Conservation (phyloP, 23 tunicate species). For the Corella eumyota region DNA sequence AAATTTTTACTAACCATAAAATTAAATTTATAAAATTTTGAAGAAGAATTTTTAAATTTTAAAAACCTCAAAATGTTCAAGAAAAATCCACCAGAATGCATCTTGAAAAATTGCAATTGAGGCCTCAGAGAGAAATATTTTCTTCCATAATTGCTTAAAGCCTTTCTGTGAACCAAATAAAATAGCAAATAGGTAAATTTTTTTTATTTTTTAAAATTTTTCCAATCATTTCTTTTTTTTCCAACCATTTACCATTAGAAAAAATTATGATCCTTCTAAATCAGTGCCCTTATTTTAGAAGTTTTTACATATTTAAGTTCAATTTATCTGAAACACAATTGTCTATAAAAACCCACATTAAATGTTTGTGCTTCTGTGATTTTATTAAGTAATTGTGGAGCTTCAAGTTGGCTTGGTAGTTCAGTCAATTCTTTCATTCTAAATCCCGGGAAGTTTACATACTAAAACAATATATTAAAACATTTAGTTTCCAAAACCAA, state of each 20-base stretch:
- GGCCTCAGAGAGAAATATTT: slow-evolving; percentile 69
- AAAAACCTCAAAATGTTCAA: slow-evolving; percentile 70
- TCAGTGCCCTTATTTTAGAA: too few relatives aligned
- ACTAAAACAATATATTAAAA: slow-evolving; percentile 18
- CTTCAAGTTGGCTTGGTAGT: slow-evolving; percentile 78
- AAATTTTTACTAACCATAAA: too few relatives aligned
- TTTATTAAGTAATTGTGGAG: slow-evolving; percentile 69
- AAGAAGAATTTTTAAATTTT: too few relatives aligned
- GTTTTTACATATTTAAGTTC: too few relatives aligned
- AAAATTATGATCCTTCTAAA: too few relatives aligned
- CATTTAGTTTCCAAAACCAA: not conserved
- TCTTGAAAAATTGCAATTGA: slow-evolving; percentile 65
- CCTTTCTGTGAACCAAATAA: slow-evolving; percentile 46
- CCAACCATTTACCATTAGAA: too few relatives aligned
- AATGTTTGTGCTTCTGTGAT: slow-evolving; percentile 75
- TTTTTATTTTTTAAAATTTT: too few relatives aligned
- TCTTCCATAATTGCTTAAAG: slow-evolving; percentile 56
- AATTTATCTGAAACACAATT: too few relatives aligned
- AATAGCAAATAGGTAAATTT: too few relatives aligned
- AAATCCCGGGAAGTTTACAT: slow-evolving; percentile 60
- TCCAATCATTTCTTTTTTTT: too few relatives aligned
- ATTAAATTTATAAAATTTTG: too few relatives aligned
- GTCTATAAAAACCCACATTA: too few relatives aligned
- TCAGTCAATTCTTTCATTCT: slow-evolving; percentile 51
- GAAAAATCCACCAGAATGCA: slow-evolving; percentile 80